Base-by-base conservation (phyloP, 2,888 invertebrate genomes). In the Pristionchus japonicus region DNA sequence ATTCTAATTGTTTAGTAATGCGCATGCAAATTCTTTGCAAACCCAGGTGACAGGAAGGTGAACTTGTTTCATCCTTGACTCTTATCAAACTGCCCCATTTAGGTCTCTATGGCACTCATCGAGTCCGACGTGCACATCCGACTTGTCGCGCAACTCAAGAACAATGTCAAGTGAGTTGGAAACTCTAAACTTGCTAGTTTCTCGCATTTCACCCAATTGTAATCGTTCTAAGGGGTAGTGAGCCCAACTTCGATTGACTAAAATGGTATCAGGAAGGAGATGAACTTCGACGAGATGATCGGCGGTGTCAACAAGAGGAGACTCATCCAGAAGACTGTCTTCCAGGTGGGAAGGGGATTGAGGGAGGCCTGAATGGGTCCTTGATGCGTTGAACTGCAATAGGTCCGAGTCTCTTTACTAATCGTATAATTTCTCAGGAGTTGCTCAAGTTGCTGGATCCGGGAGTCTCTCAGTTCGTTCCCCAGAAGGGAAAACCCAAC, bases 221-320 rank as follows among this genome's bases (percentile, higher is more conserved):
- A 17, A 3, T 37, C 40, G 70, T 27, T 31, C 64, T 23, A 7
- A n/a, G n/a, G n/a, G n/a, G n/a, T n/a, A n/a, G n/a, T n/a, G n/a
- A n/a, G n/a, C n/a, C n/a, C n/a, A n/a, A n/a, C n/a, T n/a, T n/a
- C n/a, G n/a, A n/a, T n/a, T n/a, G n/a, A n/a, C n/a, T n/a, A 3
- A 57, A 88, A 80, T 92, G n/a, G n/a, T n/a, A n/a, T 57, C 67
- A 93, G 93, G 86, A 93, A 92, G 49, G 89, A 92, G 90, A 99
- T 99, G 95, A 98, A 99, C 95, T 99, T 99, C 95, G 99, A 99
- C 94, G 99, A 99, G 95, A 99, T 99, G 98, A 98, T 98, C 40
- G 96, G 96, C 57, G 99, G 99, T 13, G 96, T 99, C 84, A 99
- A 99, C 95, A 99, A 99, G 95, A 96, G 99, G 85, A 96, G 98